A percentile compares a stretch with the other conserved stretches of the same genome.
Evolutionary conservation across 2,888 invertebrate species (phyloP).

Genomic region (Drosophila koepferae): DNA sequence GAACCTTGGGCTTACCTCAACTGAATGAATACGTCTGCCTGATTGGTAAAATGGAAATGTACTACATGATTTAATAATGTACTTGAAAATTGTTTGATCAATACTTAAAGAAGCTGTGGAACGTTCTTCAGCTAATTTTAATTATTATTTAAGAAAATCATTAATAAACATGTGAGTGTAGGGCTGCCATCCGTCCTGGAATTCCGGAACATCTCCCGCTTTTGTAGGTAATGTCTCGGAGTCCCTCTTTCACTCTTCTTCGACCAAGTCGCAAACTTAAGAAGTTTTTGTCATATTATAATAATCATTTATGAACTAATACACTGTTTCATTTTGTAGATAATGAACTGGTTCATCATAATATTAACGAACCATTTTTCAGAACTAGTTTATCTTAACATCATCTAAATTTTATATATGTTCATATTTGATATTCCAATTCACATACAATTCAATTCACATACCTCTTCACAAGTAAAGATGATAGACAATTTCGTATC

Average conservation of each 20-base stretch:
- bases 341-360: background rate
- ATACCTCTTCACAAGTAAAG: too few relatives aligned
- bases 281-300: background rate
- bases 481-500: too few relatives aligned
- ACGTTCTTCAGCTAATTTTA: too few relatives aligned
- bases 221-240: too few relatives aligned
- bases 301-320: background rate
- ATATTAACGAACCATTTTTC: too few relatives aligned
- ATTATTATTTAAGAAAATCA: too few relatives aligned
- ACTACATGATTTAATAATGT: background rate
- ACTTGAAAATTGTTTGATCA: background rate
- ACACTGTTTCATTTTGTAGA: background rate
- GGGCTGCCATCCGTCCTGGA: too few relatives aligned
- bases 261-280: too few relatives aligned
- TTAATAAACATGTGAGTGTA: background rate
- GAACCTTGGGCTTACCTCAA: background rate
- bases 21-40: background rate
- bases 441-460: background rate
- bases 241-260: too few relatives aligned
- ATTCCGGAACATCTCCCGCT: too few relatives aligned
- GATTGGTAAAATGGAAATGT: background rate
- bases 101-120: background rate
- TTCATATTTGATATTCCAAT: background rate
- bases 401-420: background rate
- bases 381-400: background rate